phyloP scores from a whole-genome alignment of 2,113 vertebrate species.

The Cromileptes altivelis region DNA sequence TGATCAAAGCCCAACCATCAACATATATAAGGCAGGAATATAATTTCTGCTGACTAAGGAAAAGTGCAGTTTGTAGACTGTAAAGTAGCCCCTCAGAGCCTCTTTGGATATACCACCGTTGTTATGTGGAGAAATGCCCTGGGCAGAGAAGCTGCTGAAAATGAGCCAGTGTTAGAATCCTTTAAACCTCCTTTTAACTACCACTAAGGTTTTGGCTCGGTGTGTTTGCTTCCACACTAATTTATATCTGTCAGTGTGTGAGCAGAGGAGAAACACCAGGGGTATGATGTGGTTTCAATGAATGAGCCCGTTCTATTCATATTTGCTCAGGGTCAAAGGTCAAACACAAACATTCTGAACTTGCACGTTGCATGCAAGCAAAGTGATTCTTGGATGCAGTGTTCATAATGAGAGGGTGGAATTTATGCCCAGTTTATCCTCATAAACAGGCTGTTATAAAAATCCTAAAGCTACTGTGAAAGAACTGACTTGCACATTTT shows the following conservation, averaged over 20 bases:
- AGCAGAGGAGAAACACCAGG: slow-evolving; percentile 60
- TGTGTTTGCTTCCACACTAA: slow-evolving; percentile 39
- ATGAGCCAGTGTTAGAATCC: slow-evolving; percentile 42
- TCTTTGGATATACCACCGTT: slow-evolving; percentile 11
- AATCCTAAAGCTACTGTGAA: too few relatives aligned
- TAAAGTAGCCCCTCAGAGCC: slow-evolving; percentile 16
- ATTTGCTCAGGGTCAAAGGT: slow-evolving; percentile 61
- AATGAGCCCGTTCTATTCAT: slow-evolving; percentile 62
- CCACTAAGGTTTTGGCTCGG: slow-evolving; percentile 31
- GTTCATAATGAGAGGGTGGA: too few relatives aligned
- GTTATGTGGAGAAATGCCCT: slow-evolving; percentile 31
- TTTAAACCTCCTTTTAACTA: slow-evolving; percentile 58
- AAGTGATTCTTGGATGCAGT: neutral
- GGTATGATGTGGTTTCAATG: slow-evolving; percentile 30
- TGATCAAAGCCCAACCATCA: slow-evolving; percentile 35
- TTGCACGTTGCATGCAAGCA: slow-evolving; percentile 27
- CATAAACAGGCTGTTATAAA: too few relatives aligned
- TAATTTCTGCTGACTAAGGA: slow-evolving; percentile 43
- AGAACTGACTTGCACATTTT: too few relatives aligned
- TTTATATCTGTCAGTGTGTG: slow-evolving; percentile 57
- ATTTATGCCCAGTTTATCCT: too few relatives aligned
- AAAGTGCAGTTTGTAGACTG: slow-evolving; percentile 35
- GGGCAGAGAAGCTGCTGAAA: slow-evolving; percentile 40
- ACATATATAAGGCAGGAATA: slow-evolving; percentile 25
- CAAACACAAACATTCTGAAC: slow-evolving; percentile 49